Conservation (phyloP, 2,797 vertebrate species). For the Periparus ater region DNA sequence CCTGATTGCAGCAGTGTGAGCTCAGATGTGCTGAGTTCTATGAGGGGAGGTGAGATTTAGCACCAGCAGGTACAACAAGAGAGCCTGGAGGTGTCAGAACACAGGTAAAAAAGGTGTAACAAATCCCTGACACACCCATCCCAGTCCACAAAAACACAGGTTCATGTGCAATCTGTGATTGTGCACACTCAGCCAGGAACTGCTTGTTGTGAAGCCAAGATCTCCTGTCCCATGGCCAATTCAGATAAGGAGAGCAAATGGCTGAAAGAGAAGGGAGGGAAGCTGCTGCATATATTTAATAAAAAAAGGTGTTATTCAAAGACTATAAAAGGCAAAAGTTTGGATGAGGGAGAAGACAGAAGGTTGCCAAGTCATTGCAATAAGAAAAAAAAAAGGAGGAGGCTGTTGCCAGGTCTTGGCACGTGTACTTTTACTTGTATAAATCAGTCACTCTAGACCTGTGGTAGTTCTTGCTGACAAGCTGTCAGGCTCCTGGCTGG, state of each 20-base stretch:
- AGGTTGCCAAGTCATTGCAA: slow-evolving; percentile 18
- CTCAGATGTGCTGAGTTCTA: fast-evolving
- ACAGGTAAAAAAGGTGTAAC: fast-evolving
- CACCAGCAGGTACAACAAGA: fast-evolving
- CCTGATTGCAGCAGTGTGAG: fast-evolving
- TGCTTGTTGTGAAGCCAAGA: not conserved
- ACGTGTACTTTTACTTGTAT: slow-evolving; percentile 39
- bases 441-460: slow-evolving; percentile 66
- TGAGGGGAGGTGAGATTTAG: not conserved
- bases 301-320: slow-evolving; percentile 37
- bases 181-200: not conserved
- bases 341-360: slow-evolving; percentile 32
- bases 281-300: not conserved
- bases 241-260: slow-evolving; percentile 40
- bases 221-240: not conserved
- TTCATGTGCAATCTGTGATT: not conserved
- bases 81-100: not conserved
- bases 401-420: slow-evolving; percentile 37
- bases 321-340: slow-evolving; percentile 66
- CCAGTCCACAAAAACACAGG: not conserved
- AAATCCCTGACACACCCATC: not conserved
- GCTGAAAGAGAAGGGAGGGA: slow-evolving; percentile 10
- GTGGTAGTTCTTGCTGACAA: slow-evolving; percentile 61
- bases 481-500: slow-evolving; percentile 52
- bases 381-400: not conserved